Percentiles rank a stretch among this genome's conserved stretches.
Evolutionary conservation across 2,797 vertebrate species (phyloP).

Genomic region (Neosilurus hyrtlii): DNA sequence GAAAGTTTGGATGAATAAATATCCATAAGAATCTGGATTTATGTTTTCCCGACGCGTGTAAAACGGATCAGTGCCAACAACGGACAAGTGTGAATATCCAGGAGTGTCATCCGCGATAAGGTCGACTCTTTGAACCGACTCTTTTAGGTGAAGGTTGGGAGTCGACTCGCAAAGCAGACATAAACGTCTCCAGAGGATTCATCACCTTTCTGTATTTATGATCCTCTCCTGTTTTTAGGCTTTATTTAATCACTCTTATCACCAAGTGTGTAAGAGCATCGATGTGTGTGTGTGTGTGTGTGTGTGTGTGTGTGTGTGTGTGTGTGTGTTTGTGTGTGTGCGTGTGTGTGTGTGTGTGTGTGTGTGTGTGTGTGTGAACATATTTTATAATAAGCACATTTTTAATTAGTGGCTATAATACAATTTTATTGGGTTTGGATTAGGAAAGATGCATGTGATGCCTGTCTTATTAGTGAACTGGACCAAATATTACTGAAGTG

Average conservation of each 20-base stretch:
- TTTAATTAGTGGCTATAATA: background rate
- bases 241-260: background rate
- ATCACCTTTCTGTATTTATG: background rate
- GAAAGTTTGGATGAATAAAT: conserved; percentile 68
- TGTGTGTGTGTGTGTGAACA: background rate
- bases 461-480: background rate
- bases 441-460: background rate
- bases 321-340: background rate
- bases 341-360: background rate
- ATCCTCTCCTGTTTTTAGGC: background rate
- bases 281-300: background rate
- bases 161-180: background rate
- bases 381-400: background rate
- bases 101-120: background rate
- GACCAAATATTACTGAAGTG: background rate
- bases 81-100: background rate
- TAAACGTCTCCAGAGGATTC: background rate
- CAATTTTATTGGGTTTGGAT: background rate
- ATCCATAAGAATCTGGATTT: conserved; percentile 60
- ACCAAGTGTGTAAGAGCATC: background rate
- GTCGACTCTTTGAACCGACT: background rate
- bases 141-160: background rate
- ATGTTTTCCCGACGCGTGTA: background rate
- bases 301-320: background rate
- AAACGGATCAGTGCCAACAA: background rate